Evolutionary conservation across 1,140 invertebrate genomes (phyloP), one percentile per base, ranked within the genome.

Genomic region (Lordiphosa clarofinis): DNA sequence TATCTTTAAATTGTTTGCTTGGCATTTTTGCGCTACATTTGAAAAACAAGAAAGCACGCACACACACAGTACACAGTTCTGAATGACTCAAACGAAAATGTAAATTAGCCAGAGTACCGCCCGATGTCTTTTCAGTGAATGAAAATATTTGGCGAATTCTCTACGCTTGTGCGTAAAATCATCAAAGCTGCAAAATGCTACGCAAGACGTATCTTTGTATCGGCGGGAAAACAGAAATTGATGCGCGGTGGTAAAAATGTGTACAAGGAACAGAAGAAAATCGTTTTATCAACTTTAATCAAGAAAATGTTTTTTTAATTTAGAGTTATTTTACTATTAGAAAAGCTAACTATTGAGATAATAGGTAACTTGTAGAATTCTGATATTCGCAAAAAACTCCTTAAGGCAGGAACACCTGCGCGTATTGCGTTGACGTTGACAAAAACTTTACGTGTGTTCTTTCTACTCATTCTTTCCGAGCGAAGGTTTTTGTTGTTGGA

Each of bases 161-260:
- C 43, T 36, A 71, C 52, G 76, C 49, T 58, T 56, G 53, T 82
- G 76, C 76, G 76, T 82, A 84, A 78, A 84, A 78, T 82, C 73
- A 84, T 82, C 76, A 82, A 82, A 82, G 78, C 46, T 39, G 12
- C 21, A 35, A 47, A 50, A 42, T 44, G 56, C 54, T 46, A 60
- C 36, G 46, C 38, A 40, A 36, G 42, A 28, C 49, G 69, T 64
- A 73, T 62, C 54, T 67, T 55, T 24, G 37, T 39, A 33, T 37
- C 11, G 48, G 52, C 28, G 28, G 28, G 28, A 31, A 31, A 31
- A 31, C 28, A 66, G 52, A 64, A 68, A 64, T 37, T 67, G 33
- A 13, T 54, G 12, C 31, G 47, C 4, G 19, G n/a, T 46, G 42
- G 42, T 15, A 15, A 15, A 44, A 46, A 33, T 46, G 43, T 28